Conservation (phyloP, 2,113 vertebrate genomes). For the Balaenoptera acutorostrata region DNA sequence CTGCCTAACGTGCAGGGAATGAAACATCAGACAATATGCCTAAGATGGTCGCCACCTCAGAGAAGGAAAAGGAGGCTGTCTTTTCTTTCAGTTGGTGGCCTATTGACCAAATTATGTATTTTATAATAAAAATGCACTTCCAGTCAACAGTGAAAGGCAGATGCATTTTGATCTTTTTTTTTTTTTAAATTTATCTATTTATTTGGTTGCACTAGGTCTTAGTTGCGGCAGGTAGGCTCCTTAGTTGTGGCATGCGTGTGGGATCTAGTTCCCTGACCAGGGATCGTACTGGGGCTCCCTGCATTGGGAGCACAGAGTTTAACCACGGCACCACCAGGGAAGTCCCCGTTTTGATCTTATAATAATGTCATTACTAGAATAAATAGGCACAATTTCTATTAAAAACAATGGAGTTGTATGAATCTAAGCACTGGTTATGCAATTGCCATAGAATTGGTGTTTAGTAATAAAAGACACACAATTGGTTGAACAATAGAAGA, state of each 20-base stretch:
- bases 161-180: not conserved
- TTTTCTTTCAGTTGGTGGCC: not conserved
- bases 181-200: no score
- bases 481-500: not conserved
- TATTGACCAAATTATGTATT: not conserved
- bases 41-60: fast-evolving
- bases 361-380: not conserved
- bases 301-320: no score
- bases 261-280: no score
- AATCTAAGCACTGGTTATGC: not conserved
- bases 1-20: not conserved
- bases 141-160: not conserved
- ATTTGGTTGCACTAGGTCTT: no score
- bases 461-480: not conserved
- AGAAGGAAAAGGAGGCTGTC: not conserved
- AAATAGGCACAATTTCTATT: not conserved
- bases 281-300: no score
- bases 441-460: not conserved
- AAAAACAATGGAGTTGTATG: not conserved
- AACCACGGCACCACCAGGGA: no score
- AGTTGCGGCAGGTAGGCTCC: no score
- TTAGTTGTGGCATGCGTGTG: no score
- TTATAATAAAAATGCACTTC: not conserved
- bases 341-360: not conserved
- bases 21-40: not conserved